Percentiles rank a stretch among this genome's conserved stretches.
These are phyloP conservation scores for Sipha maydis DNA, from an alignment of 2,888 invertebrate genomes.

Conservation along the genomic window DNA sequence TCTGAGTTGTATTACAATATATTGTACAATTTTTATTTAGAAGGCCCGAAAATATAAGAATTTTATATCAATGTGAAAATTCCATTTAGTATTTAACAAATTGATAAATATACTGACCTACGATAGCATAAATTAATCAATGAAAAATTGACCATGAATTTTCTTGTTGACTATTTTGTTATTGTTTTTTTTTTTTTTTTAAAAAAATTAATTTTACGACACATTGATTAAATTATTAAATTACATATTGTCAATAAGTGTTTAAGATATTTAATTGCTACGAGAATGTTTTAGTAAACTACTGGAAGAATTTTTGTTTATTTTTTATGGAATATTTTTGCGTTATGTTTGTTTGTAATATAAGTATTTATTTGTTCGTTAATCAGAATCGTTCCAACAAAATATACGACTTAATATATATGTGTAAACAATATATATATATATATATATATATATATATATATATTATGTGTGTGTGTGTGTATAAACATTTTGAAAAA, in stretches of 20 bases:
- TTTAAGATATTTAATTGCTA: neutral
- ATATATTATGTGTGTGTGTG: no score
- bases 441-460: neutral
- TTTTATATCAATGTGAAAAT: no score
- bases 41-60: neutral
- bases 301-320: neutral
- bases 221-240: neutral
- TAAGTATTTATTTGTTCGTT: neutral
- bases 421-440: neutral
- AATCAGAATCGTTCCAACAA: conserved; percentile 41
- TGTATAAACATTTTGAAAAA: neutral
- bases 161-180: conserved; percentile 32
- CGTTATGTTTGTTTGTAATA: neutral
- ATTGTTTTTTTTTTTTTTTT: neutral
- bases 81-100: neutral
- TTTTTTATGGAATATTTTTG: neutral
- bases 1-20: no score
- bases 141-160: conserved; percentile 44
- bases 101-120: neutral
- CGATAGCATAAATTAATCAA: neutral
- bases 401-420: conserved; percentile 9
- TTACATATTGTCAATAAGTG: neutral
- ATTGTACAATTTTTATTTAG: no score
- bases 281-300: neutral
- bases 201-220: neutral